Conservation (phyloP, 2,888 invertebrate genomes). For the Aspidiotus destructor region DNA sequence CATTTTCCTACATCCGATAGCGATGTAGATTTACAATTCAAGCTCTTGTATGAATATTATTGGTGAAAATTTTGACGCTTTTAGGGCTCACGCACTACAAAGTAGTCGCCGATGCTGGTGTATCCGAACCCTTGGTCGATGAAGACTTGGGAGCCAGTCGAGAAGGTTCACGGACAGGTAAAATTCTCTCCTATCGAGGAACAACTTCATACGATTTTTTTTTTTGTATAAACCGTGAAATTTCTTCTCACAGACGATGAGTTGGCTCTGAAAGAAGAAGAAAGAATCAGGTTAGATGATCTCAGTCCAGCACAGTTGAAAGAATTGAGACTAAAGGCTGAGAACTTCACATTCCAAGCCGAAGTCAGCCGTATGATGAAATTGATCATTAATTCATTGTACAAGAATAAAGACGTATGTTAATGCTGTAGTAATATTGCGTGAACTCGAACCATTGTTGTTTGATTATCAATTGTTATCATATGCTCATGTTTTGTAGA, state of each 20-base stretch:
- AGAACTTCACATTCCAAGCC: conserved; percentile 87
- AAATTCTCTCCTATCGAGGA: conserved; percentile 35
- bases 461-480: too few species aligned
- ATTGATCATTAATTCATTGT: conserved; percentile 97
- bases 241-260: conserved; percentile 63
- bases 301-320: conserved; percentile 88
- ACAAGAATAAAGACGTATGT: conserved; percentile 89
- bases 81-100: conserved; percentile 23
- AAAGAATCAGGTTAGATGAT: conserved; percentile 91
- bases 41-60: too few species aligned
- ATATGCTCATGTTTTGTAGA: conserved; percentile 47
- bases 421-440: neutral
- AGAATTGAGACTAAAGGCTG: conserved; percentile 78
- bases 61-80: neutral
- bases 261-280: conserved; percentile 81
- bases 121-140: conserved; percentile 50
- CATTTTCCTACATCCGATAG: too few species aligned
- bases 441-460: neutral
- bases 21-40: too few species aligned
- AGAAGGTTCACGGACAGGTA: conserved; percentile 83
- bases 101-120: conserved; percentile 29
- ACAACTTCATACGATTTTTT: neutral
- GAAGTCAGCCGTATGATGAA: conserved; percentile 99
- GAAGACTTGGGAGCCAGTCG: conserved; percentile 72
- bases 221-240: too few species aligned